Percentiles rank a stretch among this genome's conserved stretches.
Conservation (phyloP, 2,113 vertebrate genomes). For the Thalassoma bifasciatum region DNA sequence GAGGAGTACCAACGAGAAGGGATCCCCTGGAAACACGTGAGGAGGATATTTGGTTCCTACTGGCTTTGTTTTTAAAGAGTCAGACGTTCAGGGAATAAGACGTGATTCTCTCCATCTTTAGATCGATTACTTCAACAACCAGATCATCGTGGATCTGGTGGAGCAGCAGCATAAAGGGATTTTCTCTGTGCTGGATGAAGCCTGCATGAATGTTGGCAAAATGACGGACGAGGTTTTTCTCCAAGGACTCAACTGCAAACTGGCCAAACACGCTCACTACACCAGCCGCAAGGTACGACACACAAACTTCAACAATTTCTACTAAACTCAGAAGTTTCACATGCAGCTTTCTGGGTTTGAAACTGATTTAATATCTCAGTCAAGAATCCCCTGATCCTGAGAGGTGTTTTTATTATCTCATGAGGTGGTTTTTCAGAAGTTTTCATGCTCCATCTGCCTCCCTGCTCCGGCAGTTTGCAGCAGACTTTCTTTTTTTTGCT, state of each 20-base stretch:
- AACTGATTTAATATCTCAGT: too few species aligned
- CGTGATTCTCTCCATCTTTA: conserved; percentile 46
- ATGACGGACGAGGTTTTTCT: conserved; percentile 97
- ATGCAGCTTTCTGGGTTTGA: background rate
- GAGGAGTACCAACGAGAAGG: conserved; percentile 97
- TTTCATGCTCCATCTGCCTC: too few species aligned
- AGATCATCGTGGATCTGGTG: conserved; percentile 97
- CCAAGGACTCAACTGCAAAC: conserved; percentile 92
- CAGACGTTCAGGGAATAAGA: too few species aligned
- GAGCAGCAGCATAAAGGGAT: conserved; percentile 98
- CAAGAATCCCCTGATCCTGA: too few species aligned
- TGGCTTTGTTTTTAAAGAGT: background rate
- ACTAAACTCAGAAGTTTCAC: background rate
- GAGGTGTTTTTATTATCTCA: too few species aligned
- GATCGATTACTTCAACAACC: conserved; percentile 99
- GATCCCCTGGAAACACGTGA: conserved; percentile 97
- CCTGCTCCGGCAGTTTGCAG: too few species aligned
- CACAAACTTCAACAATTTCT: too few species aligned
- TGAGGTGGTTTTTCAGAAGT: too few species aligned
- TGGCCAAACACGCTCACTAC: conserved; percentile 94
- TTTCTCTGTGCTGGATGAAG: conserved; percentile 94
- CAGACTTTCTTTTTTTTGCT: too few species aligned
- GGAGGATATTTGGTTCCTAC: conserved; percentile 51
- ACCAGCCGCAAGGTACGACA: conserved; percentile 95
- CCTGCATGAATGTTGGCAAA: conserved; percentile 97